Conservation (phyloP, 2,797 vertebrate genomes). For the Propithecus deckenii region DNA sequence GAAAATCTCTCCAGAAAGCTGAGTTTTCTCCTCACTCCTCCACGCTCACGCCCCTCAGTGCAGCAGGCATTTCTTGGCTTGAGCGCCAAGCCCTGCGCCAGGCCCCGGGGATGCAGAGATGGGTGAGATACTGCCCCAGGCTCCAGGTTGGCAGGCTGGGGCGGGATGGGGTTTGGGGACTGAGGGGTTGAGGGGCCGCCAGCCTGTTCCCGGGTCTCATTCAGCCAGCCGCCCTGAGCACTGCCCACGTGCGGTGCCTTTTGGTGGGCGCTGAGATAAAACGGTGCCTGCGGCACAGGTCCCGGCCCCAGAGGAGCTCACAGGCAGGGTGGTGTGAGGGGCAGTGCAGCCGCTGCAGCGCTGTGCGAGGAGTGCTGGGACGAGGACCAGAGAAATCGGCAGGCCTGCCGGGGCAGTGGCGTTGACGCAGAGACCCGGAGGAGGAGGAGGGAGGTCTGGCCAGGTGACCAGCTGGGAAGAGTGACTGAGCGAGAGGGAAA, state of each 20-base stretch:
- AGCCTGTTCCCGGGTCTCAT: not conserved
- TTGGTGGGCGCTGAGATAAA: not conserved
- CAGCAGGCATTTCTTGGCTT: too few relatives aligned
- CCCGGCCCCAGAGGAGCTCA: accelerated
- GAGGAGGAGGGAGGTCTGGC: not conserved
- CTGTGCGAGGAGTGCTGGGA: accelerated
- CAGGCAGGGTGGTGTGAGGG: not conserved
- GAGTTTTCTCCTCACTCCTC: not conserved
- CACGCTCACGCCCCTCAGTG: not conserved
- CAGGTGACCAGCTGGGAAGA: not conserved
- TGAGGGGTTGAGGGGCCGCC: not conserved
- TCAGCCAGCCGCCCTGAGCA: not conserved
- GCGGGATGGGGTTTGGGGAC: not conserved
- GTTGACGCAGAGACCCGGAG: not conserved
- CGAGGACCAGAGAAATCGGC: accelerated
- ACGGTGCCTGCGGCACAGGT: not conserved
- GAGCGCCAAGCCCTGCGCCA: not conserved
- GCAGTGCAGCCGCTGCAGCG: accelerated
- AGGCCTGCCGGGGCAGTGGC: not conserved
- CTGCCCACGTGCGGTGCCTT: not conserved
- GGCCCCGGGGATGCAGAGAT: not conserved
- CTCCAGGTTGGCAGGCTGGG: not conserved
- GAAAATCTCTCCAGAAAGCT: not conserved
- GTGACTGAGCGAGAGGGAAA: too few relatives aligned
- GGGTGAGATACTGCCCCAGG: accelerated